Evolutionary conservation across 2,113 vertebrate genomes (phyloP), one percentile per base, ranked within the genome.

Genomic region (Microtus pennsylvanicus): DNA sequence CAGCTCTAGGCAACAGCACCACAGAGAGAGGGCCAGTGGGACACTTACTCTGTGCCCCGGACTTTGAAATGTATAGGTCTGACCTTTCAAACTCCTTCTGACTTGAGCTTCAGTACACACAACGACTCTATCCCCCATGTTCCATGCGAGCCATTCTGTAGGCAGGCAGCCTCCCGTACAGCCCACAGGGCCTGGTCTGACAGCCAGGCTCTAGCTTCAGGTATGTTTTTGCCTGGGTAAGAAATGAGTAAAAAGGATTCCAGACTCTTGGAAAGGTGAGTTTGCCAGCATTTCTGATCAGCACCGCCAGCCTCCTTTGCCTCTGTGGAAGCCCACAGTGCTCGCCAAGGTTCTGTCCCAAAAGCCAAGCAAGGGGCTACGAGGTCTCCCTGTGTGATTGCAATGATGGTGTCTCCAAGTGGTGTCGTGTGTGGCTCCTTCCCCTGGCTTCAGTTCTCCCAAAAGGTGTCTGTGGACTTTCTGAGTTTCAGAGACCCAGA

Each of bases 81-180:
- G 94, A 76, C 93, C 93, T 87, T 77, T 95, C 85, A 47, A 80
- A 61, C 89, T 80, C 74, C 0, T 9, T 81, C 83, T 0, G 4
- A 50, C 52, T 90, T 3, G 1, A 81, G 81, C 97, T 45, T 85
- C 85, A 14, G 92, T 1, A 14, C 50, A 21, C 55, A 89, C 63
- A 83, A 63, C 76, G 77, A 30, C 52, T 78, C 13, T 58, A 80
- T 85, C 69, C 96, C 89, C 94, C 8, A 78, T 42, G 87, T 26
- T 35, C 65, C 1, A 1, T 7, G 0, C 1, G 3, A 0, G 0
- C 13, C 0, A 0, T 12, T 72, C 85, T 65, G 7, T 30, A n/a
- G 21, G n/a, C 82, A 50, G 87, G 47, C 87, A n/a, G 7, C 33
- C 76, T 35, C 75, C 26, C 0, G 33, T 0, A 33, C 50, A 55